Percentiles rank a stretch among this genome's conserved stretches.
Evolutionary conservation across 2,888 invertebrate species (phyloP).

Genomic region (Galerucella nymphaeae): DNA sequence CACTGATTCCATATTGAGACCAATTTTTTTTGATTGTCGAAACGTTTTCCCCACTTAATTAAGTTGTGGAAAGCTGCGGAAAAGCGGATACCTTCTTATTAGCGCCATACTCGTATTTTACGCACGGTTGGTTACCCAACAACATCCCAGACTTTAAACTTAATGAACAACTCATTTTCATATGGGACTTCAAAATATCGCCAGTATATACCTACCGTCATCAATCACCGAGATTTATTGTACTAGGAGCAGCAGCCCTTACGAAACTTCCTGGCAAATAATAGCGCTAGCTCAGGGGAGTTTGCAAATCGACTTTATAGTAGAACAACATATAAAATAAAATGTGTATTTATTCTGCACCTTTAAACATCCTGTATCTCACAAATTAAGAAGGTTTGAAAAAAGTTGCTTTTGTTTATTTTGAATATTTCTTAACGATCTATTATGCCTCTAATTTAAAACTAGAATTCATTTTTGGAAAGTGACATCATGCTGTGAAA

Average conservation of each 20-base stretch:
- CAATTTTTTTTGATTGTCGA: neutral
- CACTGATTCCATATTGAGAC: too few species aligned
- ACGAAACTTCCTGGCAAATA: conserved; percentile 24
- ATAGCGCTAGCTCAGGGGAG: conserved; percentile 21
- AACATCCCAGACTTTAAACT: conserved; percentile 21
- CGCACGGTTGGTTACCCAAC: conserved; percentile 32
- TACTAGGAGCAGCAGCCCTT: conserved; percentile 10
- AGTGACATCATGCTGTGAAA: too few species aligned
- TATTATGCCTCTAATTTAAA: too few species aligned
- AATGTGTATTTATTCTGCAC: too few species aligned
- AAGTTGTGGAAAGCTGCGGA: conserved; percentile 17
- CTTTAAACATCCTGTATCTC: too few species aligned
- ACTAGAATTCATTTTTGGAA: too few species aligned
- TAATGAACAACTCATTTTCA: conserved; percentile 36
- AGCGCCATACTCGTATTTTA: conserved; percentile 20
- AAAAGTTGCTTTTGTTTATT: too few species aligned
- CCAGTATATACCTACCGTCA: conserved; percentile 29
- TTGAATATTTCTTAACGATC: too few species aligned
- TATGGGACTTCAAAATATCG: conserved; percentile 35
- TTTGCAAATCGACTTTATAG: conserved; percentile 21
- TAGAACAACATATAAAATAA: too few species aligned
- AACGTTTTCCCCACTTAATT: conserved; percentile 8
- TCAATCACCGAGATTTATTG: conserved; percentile 32
- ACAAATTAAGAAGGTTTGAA: too few species aligned
- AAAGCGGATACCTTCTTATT: conserved; percentile 13